Evolutionary conservation across 2,797 vertebrate species (phyloP).

Genomic region (Scomberomorus guttatus): DNA sequence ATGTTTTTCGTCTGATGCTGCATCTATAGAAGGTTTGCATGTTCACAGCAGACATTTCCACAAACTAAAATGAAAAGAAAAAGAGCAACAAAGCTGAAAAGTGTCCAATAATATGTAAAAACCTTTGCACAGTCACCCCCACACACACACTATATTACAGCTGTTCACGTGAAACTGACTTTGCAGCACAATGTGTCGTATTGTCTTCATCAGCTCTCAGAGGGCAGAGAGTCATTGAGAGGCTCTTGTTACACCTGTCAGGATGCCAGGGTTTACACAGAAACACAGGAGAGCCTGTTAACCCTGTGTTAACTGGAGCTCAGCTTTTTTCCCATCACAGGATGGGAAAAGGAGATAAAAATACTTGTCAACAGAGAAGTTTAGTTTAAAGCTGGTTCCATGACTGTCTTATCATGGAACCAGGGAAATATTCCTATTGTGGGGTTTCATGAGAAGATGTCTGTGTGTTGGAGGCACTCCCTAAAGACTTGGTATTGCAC

Average conservation of each 20-base stretch:
- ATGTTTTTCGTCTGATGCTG: neutral
- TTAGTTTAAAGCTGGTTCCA: too few relatives aligned
- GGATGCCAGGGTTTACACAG: neutral
- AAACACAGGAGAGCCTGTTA: slow-evolving; percentile 4
- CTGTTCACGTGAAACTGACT: neutral
- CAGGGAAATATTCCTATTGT: too few relatives aligned
- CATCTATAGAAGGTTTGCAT: neutral
- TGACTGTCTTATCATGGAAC: too few relatives aligned
- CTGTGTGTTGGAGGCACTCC: too few relatives aligned
- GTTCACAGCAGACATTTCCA: neutral
- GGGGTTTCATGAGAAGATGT: too few relatives aligned
- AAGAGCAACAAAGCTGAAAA: neutral
- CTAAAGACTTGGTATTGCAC: too few relatives aligned
- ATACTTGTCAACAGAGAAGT: too few relatives aligned
- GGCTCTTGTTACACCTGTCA: slow-evolving; percentile 30
- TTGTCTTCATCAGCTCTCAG: slow-evolving; percentile 32
- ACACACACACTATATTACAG: neutral
- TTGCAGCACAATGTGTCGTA: slow-evolving; percentile 19
- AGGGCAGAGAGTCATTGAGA: slow-evolving; percentile 1
- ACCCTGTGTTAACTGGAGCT: neutral
- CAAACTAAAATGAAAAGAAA: neutral
- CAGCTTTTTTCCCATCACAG: neutral
- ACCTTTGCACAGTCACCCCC: neutral
- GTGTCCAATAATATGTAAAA: neutral
- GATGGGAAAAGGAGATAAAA: too few relatives aligned